These are phyloP conservation scores for Aphyosemion australe DNA, from an alignment of 2,113 vertebrate species.

Conservation along the genomic window DNA sequence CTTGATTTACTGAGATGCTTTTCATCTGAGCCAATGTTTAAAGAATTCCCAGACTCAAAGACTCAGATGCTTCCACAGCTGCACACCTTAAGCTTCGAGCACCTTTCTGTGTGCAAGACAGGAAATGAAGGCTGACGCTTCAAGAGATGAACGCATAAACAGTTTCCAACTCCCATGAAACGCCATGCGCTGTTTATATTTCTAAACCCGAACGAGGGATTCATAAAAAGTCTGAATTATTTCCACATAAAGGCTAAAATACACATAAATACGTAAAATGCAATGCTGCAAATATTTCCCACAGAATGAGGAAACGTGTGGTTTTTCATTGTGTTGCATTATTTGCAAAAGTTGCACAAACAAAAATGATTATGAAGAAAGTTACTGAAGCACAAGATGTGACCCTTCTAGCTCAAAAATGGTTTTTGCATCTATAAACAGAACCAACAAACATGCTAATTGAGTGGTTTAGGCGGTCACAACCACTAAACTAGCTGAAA, in stretches of 20 bases:
- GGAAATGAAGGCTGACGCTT: conserved; percentile 38
- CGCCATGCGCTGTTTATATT: conserved; percentile 33
- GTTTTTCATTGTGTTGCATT: conserved; percentile 1
- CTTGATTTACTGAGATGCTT: conserved; percentile 50
- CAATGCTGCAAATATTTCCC: background rate
- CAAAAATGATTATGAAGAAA: too few species aligned
- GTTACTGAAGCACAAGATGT: too few species aligned
- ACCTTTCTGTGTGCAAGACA: conserved; percentile 25
- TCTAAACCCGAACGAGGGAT: conserved; percentile 10
- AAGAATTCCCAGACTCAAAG: conserved; percentile 48
- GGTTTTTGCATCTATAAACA: too few species aligned
- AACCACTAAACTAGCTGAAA: too few species aligned
- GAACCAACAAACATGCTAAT: too few species aligned
- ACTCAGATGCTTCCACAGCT: conserved; percentile 48
- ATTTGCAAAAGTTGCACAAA: too few species aligned
- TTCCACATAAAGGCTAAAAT: background rate
- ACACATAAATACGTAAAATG: conserved; percentile 21
- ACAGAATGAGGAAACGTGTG: background rate
- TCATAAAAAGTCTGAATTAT: conserved; percentile 8
- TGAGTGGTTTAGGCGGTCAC: too few species aligned
- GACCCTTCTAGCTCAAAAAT: too few species aligned
- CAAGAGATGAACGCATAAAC: conserved; percentile 21
- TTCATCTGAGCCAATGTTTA: conserved; percentile 23
- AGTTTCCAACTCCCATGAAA: conserved; percentile 21
- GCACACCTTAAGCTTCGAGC: conserved; percentile 52